Evolutionary conservation across 2,113 vertebrate genomes (phyloP).

Genomic region (Atractosteus spatula): DNA sequence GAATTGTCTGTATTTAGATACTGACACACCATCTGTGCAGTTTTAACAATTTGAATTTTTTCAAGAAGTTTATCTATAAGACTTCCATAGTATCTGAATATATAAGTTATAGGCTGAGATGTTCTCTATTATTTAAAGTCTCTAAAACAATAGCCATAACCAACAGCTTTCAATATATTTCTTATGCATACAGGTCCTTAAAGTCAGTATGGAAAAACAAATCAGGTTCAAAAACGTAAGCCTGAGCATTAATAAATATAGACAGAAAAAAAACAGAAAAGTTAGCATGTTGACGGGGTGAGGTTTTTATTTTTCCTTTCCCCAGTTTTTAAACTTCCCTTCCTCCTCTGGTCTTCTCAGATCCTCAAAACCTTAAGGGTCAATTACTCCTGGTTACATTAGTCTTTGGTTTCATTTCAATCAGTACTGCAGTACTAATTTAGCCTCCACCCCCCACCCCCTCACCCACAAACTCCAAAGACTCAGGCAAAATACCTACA

Average conservation of each 20-base stretch:
- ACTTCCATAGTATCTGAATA: too few relatives aligned
- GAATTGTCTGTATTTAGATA: too few relatives aligned
- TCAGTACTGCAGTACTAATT: conserved; percentile 15
- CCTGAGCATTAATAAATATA: background rate
- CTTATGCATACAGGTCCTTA: too few relatives aligned
- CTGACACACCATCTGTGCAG: too few relatives aligned
- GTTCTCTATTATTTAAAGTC: too few relatives aligned
- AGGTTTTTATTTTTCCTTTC: conserved; percentile 32
- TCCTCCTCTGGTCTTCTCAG: conserved; percentile 31
- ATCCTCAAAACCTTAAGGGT: conserved; percentile 6
- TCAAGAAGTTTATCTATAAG: too few relatives aligned
- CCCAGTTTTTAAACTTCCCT: conserved; percentile 36
- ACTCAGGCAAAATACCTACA: conserved; percentile 46
- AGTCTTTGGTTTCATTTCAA: conserved; percentile 16
- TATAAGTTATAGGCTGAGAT: too few relatives aligned
- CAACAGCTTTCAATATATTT: too few relatives aligned
- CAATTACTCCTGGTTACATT: conserved; percentile 28
- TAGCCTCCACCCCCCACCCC: background rate
- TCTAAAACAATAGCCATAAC: too few relatives aligned
- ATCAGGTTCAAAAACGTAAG: too few relatives aligned
- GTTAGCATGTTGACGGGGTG: conserved; percentile 32
- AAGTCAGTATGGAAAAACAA: too few relatives aligned
- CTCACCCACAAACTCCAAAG: conserved; percentile 24
- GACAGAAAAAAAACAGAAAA: background rate
- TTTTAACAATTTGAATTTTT: too few relatives aligned